A percentile compares a stretch with the other conserved stretches of the same genome.
Evolutionary conservation across 2,113 vertebrate genomes (phyloP).

Genomic region (Rhineura floridana): DNA sequence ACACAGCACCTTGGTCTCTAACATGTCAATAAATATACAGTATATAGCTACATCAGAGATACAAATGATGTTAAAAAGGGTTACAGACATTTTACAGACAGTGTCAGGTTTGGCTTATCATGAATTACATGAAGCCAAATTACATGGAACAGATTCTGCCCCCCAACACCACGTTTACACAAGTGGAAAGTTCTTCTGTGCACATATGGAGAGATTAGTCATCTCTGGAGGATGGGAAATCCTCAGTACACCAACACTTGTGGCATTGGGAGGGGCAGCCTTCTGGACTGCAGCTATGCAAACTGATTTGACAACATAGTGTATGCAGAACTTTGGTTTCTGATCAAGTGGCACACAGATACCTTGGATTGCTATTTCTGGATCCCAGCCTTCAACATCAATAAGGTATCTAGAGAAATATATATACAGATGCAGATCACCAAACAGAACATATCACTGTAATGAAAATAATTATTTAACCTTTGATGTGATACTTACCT

Average conservation of each 20-base stretch:
- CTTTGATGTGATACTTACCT: constrained; percentile 67
- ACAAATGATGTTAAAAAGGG: neutral
- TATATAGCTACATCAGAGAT: neutral
- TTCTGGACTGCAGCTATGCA: neutral
- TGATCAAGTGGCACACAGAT: constrained; percentile 27
- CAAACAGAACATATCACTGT: constrained; percentile 3
- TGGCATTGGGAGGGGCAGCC: neutral
- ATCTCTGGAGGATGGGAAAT: neutral
- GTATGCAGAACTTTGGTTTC: neutral
- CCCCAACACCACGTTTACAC: neutral
- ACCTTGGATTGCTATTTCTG: constrained; percentile 73
- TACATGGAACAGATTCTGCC: neutral
- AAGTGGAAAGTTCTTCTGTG: neutral
- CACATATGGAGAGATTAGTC: neutral
- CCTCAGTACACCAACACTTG: neutral
- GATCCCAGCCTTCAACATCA: constrained; percentile 78
- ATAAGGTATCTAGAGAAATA: constrained; percentile 73
- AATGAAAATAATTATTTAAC: constrained; percentile 36
- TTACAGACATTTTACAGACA: neutral
- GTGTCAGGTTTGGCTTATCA: neutral
- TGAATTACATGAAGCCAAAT: neutral
- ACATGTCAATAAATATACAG: neutral
- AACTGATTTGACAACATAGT: neutral
- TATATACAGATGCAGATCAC: constrained; percentile 10
- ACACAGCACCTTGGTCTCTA: no score